phyloP scores from a whole-genome alignment of 2,113 vertebrate species.

The Sprattus sprattus region DNA sequence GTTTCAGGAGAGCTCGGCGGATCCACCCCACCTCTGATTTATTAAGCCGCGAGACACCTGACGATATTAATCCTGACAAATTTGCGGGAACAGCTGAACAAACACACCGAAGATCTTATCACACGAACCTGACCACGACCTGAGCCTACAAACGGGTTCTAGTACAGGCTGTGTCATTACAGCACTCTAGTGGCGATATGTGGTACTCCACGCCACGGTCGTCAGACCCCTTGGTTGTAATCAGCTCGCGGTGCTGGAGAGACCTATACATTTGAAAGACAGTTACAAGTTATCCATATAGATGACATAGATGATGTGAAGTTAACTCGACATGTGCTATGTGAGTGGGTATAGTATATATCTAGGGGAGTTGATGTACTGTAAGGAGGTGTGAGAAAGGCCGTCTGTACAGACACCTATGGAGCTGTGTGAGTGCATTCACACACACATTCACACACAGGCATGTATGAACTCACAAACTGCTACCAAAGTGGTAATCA shows the following conservation, averaged over 20 bases:
- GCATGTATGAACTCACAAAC: too few species aligned
- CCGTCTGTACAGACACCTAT: slow-evolving; percentile 40
- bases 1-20: not conserved
- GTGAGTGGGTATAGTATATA: not conserved
- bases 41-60: not conserved
- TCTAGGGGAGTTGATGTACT: slow-evolving; percentile 17
- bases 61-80: slow-evolving; percentile 25
- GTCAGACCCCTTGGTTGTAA: not conserved
- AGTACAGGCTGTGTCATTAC: slow-evolving; percentile 33
- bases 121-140: slow-evolving; percentile 34
- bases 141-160: slow-evolving; percentile 24
- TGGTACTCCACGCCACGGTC: not conserved
- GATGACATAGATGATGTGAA: not conserved
- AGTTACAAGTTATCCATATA: not conserved
- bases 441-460: too few species aligned
- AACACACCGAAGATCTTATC: slow-evolving; percentile 29
- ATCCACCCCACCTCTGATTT: not conserved
- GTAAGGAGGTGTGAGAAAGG: slow-evolving; percentile 26
- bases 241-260: too few species aligned
- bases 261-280: not conserved
- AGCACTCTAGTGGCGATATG: slow-evolving; percentile 45
- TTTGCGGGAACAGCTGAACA: slow-evolving; percentile 24
- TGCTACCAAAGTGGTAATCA: too few species aligned
- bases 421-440: not conserved
- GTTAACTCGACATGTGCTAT: not conserved